phyloP scores from a whole-genome alignment of 2,888 invertebrate genomes.

The Ectemnius continuus region DNA sequence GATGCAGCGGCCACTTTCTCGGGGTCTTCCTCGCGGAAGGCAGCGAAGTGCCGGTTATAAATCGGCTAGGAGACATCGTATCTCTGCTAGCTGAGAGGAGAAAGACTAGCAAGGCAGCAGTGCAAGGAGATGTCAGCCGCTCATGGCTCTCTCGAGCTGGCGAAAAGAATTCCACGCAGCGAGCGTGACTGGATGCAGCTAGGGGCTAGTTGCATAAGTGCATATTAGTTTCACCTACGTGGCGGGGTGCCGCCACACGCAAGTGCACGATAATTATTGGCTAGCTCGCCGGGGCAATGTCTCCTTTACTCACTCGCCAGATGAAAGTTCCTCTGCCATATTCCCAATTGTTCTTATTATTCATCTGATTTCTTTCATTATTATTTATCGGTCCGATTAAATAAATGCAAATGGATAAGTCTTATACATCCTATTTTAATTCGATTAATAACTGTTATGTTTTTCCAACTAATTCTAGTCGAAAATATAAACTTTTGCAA shows the following conservation, averaged over 20 bases:
- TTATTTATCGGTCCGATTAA: too few relatives aligned
- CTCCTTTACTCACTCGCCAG: constrained; percentile 9
- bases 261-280: constrained; percentile 47
- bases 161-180: constrained; percentile 21
- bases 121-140: constrained; percentile 16
- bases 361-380: neutral
- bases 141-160: neutral
- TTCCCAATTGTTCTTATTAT: neutral
- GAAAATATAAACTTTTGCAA: too few relatives aligned
- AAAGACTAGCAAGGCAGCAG: neutral
- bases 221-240: constrained; percentile 49
- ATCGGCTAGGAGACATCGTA: too few relatives aligned
- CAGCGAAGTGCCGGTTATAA: too few relatives aligned
- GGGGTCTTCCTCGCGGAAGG: too few relatives aligned
- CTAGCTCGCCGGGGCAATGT: constrained; percentile 35
- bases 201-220: constrained; percentile 45
- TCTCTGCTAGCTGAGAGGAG: too few relatives aligned
- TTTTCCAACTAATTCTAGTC: too few relatives aligned
- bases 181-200: constrained; percentile 14
- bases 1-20: constrained; percentile 34
- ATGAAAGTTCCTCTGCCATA: neutral
- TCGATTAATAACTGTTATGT: too few relatives aligned
- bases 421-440: too few relatives aligned
- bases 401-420: too few relatives aligned
- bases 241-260: constrained; percentile 27